Conservation (phyloP, 1,140 invertebrate genomes). For the Gryon sp. region DNA sequence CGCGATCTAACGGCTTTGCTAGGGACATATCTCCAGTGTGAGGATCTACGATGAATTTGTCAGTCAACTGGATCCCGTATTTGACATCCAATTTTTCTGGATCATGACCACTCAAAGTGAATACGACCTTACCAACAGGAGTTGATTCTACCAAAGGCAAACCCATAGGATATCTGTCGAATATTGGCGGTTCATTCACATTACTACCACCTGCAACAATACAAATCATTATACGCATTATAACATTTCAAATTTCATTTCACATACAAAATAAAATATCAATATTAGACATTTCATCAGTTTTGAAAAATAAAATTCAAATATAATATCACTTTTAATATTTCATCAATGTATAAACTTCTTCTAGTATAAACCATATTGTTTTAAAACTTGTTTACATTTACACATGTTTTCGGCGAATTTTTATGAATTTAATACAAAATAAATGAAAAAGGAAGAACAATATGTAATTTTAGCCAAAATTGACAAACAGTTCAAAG, state of each 20-base stretch:
- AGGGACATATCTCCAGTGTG: slow-evolving; percentile 89
- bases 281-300: too few relatives aligned
- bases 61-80: slow-evolving; percentile 89
- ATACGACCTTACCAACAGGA: slow-evolving; percentile 87
- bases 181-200: slow-evolving; percentile 77
- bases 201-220: slow-evolving; percentile 75
- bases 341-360: too few relatives aligned
- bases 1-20: slow-evolving; percentile 88
- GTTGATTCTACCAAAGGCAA: slow-evolving; percentile 88
- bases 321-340: too few relatives aligned
- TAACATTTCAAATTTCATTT: not conserved
- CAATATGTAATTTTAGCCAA: too few relatives aligned
- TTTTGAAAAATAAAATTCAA: too few relatives aligned
- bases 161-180: slow-evolving; percentile 74
- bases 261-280: not conserved
- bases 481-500: too few relatives aligned
- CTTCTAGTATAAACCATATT: too few relatives aligned
- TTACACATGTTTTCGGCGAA: too few relatives aligned
- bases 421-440: too few relatives aligned
- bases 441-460: too few relatives aligned
- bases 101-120: slow-evolving; percentile 87
- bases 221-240: slow-evolving; percentile 4
- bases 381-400: too few relatives aligned
- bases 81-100: slow-evolving; percentile 86
- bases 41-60: slow-evolving; percentile 88